These are phyloP conservation scores for Corythaixoides concolor DNA, from an alignment of 2,113 vertebrate genomes.

Conservation along the genomic window DNA sequence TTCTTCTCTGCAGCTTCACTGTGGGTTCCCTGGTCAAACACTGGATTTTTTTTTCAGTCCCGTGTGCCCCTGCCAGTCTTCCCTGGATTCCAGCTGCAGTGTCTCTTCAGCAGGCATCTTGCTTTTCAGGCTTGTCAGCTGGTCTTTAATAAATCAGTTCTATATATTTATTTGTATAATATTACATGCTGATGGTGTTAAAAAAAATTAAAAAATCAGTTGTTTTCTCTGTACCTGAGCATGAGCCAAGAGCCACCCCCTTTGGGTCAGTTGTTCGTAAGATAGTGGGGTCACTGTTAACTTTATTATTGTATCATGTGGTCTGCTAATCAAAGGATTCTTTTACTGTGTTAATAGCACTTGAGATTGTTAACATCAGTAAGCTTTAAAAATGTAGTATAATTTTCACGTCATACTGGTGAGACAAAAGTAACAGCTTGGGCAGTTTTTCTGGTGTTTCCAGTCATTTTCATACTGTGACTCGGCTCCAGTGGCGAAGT, in stretches of 20 bases:
- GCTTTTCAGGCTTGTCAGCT: conserved; percentile 13
- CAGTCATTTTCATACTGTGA: fast-evolving
- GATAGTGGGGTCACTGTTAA: neutral
- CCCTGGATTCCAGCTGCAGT: neutral
- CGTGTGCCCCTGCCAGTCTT: neutral
- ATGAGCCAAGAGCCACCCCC: neutral
- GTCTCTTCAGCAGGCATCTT: neutral
- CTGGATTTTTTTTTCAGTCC: neutral
- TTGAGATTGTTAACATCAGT: neutral
- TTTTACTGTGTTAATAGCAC: neutral
- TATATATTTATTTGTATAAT: neutral
- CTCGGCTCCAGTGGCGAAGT: neutral
- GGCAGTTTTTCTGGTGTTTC: neutral
- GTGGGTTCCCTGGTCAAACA: neutral
- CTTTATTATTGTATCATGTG: neutral
- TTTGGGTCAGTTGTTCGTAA: conserved; percentile 28
- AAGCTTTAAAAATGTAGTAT: neutral
- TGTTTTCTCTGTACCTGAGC: conserved; percentile 50
- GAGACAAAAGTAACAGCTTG: neutral
- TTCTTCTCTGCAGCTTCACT: conserved; percentile 22
- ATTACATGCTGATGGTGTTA: neutral
- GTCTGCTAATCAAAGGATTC: neutral
- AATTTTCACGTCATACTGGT: neutral
- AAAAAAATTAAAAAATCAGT: neutral
- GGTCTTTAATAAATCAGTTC: conserved; percentile 16